These are phyloP conservation scores for Platysternon megacephalum DNA, from an alignment of 2,113 vertebrate genomes.

Conservation along the genomic window DNA sequence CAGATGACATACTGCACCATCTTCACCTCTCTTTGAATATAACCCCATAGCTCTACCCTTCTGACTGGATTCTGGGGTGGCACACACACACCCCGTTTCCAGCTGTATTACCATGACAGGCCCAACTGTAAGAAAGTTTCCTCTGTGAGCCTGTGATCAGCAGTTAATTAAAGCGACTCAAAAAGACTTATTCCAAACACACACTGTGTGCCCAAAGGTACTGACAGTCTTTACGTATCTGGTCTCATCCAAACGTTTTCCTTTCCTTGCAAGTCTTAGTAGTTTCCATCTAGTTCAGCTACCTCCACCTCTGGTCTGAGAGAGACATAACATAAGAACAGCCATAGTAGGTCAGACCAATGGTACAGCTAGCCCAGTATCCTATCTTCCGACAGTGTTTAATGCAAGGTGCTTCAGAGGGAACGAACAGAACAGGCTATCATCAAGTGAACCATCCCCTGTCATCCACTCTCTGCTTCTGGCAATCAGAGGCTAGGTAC, in stretches of 20 bases:
- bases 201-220: background rate
- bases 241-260: background rate
- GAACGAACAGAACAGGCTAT: background rate
- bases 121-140: background rate
- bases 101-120: background rate
- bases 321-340: background rate
- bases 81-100: background rate
- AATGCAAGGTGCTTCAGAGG: background rate
- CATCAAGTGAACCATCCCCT: background rate
- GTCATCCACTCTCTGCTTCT: background rate
- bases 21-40: background rate
- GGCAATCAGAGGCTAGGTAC: background rate
- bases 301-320: background rate
- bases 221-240: background rate
- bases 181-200: background rate
- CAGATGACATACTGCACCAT: background rate
- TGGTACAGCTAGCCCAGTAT: background rate
- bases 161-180: slow-evolving; percentile 30
- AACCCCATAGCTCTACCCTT: background rate
- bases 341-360: background rate
- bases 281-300: rapidly evolving
- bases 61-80: background rate
- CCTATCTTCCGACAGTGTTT: background rate
- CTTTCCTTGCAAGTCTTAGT: background rate
- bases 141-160: background rate